phyloP scores from a whole-genome alignment of 2,888 invertebrate species.

The Neoitamus cyanurus region DNA sequence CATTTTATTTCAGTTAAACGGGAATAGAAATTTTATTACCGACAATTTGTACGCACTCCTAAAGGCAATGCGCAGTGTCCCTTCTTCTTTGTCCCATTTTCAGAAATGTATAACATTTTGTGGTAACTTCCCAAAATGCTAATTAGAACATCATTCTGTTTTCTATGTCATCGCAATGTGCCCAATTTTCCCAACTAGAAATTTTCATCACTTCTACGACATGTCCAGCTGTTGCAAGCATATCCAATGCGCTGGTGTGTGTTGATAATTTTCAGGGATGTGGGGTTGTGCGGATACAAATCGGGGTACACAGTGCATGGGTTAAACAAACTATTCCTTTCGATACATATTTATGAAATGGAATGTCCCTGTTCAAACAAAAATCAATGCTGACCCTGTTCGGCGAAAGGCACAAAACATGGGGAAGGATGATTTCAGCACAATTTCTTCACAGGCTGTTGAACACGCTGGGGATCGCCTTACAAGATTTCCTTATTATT shows the following conservation, averaged over 20 bases:
- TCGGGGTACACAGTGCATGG: constrained; percentile 9
- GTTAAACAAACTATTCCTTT: constrained; percentile 14
- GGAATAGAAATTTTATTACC: too few relatives aligned
- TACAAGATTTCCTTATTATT: constrained; percentile 34
- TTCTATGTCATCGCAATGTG: background rate
- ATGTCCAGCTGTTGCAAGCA: constrained; percentile 1
- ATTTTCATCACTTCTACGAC: background rate
- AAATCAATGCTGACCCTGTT: constrained; percentile 31
- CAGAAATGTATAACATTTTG: background rate
- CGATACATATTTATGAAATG: constrained; percentile 31
- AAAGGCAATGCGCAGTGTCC: background rate
- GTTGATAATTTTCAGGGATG: background rate
- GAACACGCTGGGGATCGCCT: constrained; percentile 6
- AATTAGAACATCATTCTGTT: background rate
- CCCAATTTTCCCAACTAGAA: background rate
- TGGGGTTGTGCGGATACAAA: background rate
- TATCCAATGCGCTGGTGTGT: background rate
- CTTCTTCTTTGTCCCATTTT: background rate
- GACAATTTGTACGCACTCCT: background rate
- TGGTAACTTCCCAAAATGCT: background rate
- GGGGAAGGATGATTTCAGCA: constrained; percentile 21
- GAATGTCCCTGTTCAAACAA: constrained; percentile 30
- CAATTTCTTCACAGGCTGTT: constrained; percentile 31
- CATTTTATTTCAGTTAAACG: background rate
- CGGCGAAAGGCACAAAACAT: background rate